Percentiles rank a stretch among this genome's conserved stretches.
These are phyloP conservation scores for Elmis aenea DNA, from an alignment of 2,888 invertebrate species.

Conservation along the genomic window DNA sequence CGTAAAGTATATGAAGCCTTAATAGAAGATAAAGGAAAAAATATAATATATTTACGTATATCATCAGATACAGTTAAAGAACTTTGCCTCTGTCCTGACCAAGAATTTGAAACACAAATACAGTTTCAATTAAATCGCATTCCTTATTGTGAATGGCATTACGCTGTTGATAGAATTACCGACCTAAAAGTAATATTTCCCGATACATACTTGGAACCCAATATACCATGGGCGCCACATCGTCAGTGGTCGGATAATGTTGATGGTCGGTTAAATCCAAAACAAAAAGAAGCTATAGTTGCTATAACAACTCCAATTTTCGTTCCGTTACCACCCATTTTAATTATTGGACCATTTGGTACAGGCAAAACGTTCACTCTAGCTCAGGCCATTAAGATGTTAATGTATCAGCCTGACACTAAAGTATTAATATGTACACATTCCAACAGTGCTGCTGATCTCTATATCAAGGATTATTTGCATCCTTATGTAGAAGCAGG, in stretches of 20 bases:
- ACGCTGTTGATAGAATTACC: slow-evolving; percentile 70
- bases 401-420: slow-evolving; percentile 58
- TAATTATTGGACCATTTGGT: slow-evolving; percentile 76
- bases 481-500: slow-evolving; percentile 69
- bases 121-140: slow-evolving; percentile 77
- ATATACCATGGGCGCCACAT: slow-evolving; percentile 65
- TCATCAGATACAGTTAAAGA: slow-evolving; percentile 62
- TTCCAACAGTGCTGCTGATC: slow-evolving; percentile 81
- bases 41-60: slow-evolving; percentile 68
- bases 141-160: slow-evolving; percentile 80
- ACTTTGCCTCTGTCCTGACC: slow-evolving; percentile 56
- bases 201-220: slow-evolving; percentile 56
- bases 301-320: slow-evolving; percentile 66
- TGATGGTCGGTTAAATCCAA: slow-evolving; percentile 64
- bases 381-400: slow-evolving; percentile 65
- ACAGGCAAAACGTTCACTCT: slow-evolving; percentile 83
- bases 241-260: slow-evolving; percentile 63
- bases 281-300: slow-evolving; percentile 73
- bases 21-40: slow-evolving; percentile 71
- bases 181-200: slow-evolving; percentile 71
- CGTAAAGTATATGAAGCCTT: slow-evolving; percentile 66
- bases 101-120: slow-evolving; percentile 63
- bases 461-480: slow-evolving; percentile 79
- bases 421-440: slow-evolving; percentile 79
- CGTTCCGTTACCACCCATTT: slow-evolving; percentile 62